Base-by-base conservation (phyloP, 2,113 vertebrate species). In the Dipodomys spectabilis region DNA sequence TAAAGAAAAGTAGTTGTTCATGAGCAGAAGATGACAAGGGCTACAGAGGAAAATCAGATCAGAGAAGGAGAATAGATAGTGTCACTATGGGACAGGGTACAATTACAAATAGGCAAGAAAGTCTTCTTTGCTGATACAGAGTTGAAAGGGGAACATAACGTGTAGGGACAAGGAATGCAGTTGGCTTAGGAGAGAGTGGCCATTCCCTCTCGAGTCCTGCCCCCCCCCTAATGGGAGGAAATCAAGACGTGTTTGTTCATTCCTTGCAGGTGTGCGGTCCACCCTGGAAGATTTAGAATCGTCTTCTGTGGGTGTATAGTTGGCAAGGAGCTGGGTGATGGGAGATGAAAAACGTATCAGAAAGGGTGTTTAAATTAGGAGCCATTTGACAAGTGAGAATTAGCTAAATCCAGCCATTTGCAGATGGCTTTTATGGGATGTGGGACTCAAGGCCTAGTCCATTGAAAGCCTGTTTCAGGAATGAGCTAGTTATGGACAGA, bases 321-420 rank as follows among this genome's bases (percentile, higher is more conserved):
- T 95, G 94, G 93, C 90, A 95, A 94, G 90, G 65, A 95, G 84
- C 81, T 81, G 90, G 53, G 86, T 0, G 0, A 96, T 15, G 57
- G 35, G 45, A 2, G 18, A 57, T 57, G 53, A 16, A 71, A 10
- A 45, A 5, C 15, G 53, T 57, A 3, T 4, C 4, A 74, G 22
- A 77, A 84, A 60, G 28, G 44, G 1, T 82, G 79, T 95, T 95
- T 94, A 96, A 97, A 94, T 96, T 92, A 94, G 78, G 77, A 94
- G 69, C 92, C 0, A 0, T 57, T 87, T 49, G 28, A 35, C 57
- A 95, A 96, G 89, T 62, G 90, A 82, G 91, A 82, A 53, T 78
- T 85, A 91, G 93, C 96, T 96, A 97, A 94, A 95, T 79, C 86
- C 27, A 82, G 94, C 95, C 94, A 92, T 30, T 90, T 22, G 90